A percentile compares a stretch with the other conserved stretches of the same genome.
Conservation (phyloP, 2,113 vertebrate genomes). For the Halcyon malimbica region DNA sequence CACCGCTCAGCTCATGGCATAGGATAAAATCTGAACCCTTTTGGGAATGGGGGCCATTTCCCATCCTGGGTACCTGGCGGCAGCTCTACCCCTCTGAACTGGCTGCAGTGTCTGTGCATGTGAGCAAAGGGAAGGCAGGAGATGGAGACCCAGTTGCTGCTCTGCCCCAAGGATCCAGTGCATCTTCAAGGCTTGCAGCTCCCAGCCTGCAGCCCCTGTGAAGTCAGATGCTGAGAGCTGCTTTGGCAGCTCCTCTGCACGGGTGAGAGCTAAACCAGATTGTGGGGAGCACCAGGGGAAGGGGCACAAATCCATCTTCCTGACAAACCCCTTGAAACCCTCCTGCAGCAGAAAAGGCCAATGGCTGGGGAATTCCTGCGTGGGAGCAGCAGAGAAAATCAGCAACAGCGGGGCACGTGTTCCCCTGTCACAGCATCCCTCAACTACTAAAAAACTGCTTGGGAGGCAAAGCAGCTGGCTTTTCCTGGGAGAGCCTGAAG, state of each 20-base stretch:
- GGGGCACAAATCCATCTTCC: background rate
- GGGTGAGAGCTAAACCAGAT: background rate
- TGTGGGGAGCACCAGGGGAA: background rate
- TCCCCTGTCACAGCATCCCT: background rate
- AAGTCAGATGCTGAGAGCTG: background rate
- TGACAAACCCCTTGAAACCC: background rate
- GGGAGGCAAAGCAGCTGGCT: conserved; percentile 5
- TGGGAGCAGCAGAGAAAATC: background rate
- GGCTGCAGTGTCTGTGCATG: background rate
- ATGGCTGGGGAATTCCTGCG: background rate
- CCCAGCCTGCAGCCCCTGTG: background rate
- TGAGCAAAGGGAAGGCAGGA: background rate
- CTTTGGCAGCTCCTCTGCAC: background rate
- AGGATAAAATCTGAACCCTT: background rate
- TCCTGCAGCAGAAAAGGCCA: background rate
- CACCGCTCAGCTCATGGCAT: background rate
- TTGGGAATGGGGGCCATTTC: background rate
- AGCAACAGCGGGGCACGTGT: background rate
- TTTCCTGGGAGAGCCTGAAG: background rate
- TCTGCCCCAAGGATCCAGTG: background rate
- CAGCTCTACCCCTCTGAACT: background rate
- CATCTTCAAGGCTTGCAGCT: background rate
- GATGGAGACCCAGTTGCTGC: background rate
- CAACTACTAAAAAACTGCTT: background rate
- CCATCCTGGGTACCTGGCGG: background rate